Evolutionary conservation across 1,140 invertebrate species (phyloP), one percentile per base, ranked within the genome.

Genomic region (Tetranychus urticae): DNA sequence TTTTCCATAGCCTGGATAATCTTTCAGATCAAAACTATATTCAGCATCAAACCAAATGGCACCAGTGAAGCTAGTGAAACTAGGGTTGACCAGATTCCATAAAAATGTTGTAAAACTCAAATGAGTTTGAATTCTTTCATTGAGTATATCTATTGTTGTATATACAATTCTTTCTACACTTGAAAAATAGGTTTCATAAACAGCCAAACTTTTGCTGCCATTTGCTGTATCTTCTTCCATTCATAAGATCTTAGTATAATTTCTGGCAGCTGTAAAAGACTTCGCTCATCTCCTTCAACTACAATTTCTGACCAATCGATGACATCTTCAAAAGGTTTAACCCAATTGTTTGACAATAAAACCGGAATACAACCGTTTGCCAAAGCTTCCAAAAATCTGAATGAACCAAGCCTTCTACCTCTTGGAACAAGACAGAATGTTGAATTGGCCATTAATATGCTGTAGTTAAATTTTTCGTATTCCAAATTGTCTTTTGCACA

Each of bases 391-490:
- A 92, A 76, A 75, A 92, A 97, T 71, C 94, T 80, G 76, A 96
- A 99, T 61, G 92, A 97, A 60, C 94, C 94, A 58, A 99, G 79
- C 66, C 96, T 81, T 67, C 96, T 79, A 52, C 96, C 96, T 68
- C 96, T 78, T 23, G 94, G 96, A 62, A 97, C 91, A 69, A 98
- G 78, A 73, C 94, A 99, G 76, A 98, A 98, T 42, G 93, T 97
- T 14, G 93, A 90, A 73, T 97, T 97, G 71, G 85, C 81, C 66
- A 98, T 75, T 65, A 98, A 75, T 63, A 86, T 84, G 71, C 92
- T 86, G 76, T 97, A 99, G 75, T 98, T 92, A 73, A 90, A 94
- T 89, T 83, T 89, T 74, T 97, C 92, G 77, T 94, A 98, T 74
- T 94, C 86, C 67, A 81, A 80, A 72, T 97, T 97, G 75, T 99